Conservation (phyloP, 2,888 invertebrate genomes). For the Dryobota labecula region DNA sequence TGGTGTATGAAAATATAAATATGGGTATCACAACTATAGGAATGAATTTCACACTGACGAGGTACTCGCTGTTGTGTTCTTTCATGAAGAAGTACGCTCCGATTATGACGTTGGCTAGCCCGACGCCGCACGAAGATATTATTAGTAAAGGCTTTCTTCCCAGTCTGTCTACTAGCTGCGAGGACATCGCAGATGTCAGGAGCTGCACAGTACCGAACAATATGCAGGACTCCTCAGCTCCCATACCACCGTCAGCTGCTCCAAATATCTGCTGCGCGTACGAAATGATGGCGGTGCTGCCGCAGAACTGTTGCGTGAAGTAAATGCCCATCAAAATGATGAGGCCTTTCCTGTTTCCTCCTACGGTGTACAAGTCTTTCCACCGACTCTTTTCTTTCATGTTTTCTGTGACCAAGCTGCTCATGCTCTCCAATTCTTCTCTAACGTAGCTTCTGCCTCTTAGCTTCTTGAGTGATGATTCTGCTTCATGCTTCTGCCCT, state of each 20-base stretch:
- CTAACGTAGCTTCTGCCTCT: slow-evolving; percentile 89
- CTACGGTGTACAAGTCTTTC: slow-evolving; percentile 84
- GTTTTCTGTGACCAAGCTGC: slow-evolving; percentile 87
- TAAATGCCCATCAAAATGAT: slow-evolving; percentile 91
- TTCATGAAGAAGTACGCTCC: slow-evolving; percentile 91
- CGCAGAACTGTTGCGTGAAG: slow-evolving; percentile 91
- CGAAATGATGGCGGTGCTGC: slow-evolving; percentile 90
- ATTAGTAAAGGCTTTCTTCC: slow-evolving; percentile 91
- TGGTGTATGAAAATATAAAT: slow-evolving; percentile 91
- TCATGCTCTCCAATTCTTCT: slow-evolving; percentile 90
- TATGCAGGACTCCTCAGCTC: slow-evolving; percentile 88
- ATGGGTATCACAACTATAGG: slow-evolving; percentile 91
- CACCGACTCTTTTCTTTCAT: slow-evolving; percentile 88
- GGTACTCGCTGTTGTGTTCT: slow-evolving; percentile 82
- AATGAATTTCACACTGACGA: slow-evolving; percentile 88
- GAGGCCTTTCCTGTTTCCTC: slow-evolving; percentile 90
- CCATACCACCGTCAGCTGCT: slow-evolving; percentile 86
- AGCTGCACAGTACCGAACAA: slow-evolving; percentile 89
- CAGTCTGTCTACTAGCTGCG: slow-evolving; percentile 90
- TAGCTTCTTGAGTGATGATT: slow-evolving; percentile 89
- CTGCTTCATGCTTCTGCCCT: slow-evolving; percentile 88
- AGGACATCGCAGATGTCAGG: slow-evolving; percentile 89
- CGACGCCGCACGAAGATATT: slow-evolving; percentile 90
- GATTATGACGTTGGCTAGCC: slow-evolving; percentile 88
- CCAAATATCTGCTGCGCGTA: slow-evolving; percentile 92